Percentiles rank a stretch among this genome's conserved stretches.
phyloP scores from a whole-genome alignment of 1,140 invertebrate genomes.

The Dryas iulia region DNA sequence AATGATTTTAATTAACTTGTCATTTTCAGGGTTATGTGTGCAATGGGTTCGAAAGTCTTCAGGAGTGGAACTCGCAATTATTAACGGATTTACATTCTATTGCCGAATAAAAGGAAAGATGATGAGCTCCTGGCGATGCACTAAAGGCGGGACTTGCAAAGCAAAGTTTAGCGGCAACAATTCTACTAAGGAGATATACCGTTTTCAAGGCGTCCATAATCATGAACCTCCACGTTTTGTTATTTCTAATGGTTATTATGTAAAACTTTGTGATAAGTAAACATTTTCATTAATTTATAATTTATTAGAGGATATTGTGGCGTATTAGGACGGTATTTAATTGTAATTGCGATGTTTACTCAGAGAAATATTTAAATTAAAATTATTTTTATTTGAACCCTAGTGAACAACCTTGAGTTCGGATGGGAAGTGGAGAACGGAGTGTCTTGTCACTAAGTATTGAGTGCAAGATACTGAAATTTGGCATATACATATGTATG shows the following conservation, averaged over 20 bases:
- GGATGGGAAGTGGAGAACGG: no score
- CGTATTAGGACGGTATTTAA: no score
- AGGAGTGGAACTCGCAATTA: conserved; percentile 19
- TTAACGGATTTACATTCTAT: conserved; percentile 34
- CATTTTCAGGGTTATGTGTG: neutral
- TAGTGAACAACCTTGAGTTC: no score
- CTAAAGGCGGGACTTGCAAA: conserved; percentile 16
- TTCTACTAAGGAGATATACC: conserved; percentile 7
- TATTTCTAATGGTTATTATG: conserved; percentile 28
- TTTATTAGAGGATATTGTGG: no score
- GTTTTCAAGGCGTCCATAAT: conserved; percentile 13
- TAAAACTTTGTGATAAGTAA: neutral
- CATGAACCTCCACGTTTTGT: conserved; percentile 24
- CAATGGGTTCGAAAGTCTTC: neutral
- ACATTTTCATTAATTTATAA: no score
- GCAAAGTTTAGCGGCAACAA: conserved; percentile 18
- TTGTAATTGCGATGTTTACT: no score
- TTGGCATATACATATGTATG: no score
- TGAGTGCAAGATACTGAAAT: no score
- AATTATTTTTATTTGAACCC: no score
- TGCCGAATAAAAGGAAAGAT: conserved; percentile 4
- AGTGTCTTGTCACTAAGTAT: no score
- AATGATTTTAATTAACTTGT: neutral
- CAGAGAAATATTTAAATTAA: no score
- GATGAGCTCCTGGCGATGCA: conserved; percentile 28